Conservation (phyloP, 2,797 vertebrate species). For the Spea hammondii region DNA sequence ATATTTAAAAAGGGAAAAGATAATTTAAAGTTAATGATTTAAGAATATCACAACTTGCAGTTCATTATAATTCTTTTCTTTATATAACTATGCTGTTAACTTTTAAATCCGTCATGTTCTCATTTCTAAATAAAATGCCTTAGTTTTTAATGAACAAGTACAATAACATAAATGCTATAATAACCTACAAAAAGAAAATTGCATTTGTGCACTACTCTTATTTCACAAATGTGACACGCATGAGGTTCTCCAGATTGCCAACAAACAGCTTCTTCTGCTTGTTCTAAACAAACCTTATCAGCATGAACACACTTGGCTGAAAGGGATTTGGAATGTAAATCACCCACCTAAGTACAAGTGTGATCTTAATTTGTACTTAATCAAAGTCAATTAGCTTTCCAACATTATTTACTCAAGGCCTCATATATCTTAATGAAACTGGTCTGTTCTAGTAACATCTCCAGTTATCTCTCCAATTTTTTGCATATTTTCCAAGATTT, state of each 20-base stretch:
- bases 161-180: background rate
- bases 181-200: background rate
- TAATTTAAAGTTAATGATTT: too few species aligned
- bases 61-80: too few species aligned
- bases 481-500: slow-evolving; percentile 36
- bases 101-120: too few species aligned
- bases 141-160: background rate
- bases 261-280: slow-evolving; percentile 45
- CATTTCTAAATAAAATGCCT: background rate
- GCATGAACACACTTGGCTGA: slow-evolving; percentile 64
- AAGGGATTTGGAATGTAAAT: slow-evolving; percentile 69
- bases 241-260: slow-evolving; percentile 54
- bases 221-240: slow-evolving; percentile 14
- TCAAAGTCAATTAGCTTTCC: slow-evolving; percentile 72
- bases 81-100: too few species aligned
- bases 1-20: too few species aligned
- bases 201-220: slow-evolving; percentile 5
- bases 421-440: slow-evolving; percentile 77
- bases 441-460: slow-evolving; percentile 54
- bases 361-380: slow-evolving; percentile 81
- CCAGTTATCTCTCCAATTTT: slow-evolving; percentile 27
- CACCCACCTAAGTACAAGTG: slow-evolving; percentile 66
- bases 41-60: too few species aligned
- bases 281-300: slow-evolving; percentile 64
- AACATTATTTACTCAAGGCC: slow-evolving; percentile 76